Evolutionary conservation across 2,797 vertebrate genomes (phyloP).

Genomic region (Neopelma chrysocephalum): DNA sequence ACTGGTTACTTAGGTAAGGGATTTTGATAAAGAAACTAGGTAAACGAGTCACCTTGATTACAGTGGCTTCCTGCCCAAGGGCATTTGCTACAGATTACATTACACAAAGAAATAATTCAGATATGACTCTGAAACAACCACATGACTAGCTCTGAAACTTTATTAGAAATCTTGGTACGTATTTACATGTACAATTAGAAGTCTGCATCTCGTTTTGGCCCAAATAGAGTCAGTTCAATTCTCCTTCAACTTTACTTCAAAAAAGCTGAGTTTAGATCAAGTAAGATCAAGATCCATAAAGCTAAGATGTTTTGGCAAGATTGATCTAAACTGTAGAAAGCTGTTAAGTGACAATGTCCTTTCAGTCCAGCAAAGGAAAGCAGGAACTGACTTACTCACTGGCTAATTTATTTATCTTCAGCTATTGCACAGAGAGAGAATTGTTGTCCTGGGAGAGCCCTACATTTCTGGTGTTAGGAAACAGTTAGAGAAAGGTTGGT

Average conservation of each 20-base stretch:
- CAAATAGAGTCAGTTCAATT: neutral
- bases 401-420: neutral
- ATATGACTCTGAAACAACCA: conserved; percentile 46
- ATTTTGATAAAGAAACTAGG: conserved; percentile 63
- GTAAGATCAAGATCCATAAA: neutral
- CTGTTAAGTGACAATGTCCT: neutral
- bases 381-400: neutral
- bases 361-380: neutral
- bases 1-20: conserved; percentile 51
- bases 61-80: conserved; percentile 71
- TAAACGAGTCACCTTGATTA: conserved; percentile 57
- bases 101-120: conserved; percentile 75
- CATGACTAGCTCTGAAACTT: conserved; percentile 37
- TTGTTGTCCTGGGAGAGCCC: neutral
- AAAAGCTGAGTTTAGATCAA: neutral
- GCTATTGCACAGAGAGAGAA: neutral
- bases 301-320: neutral
- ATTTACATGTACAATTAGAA: conserved; percentile 53
- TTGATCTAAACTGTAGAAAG: neutral
- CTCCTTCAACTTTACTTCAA: neutral
- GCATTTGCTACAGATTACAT: conserved; percentile 63
- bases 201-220: neutral
- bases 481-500: neutral
- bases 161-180: conserved; percentile 58
- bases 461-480: neutral